phyloP scores from a whole-genome alignment of 2,888 invertebrate genomes.

The Ashinkailepas kermadecensis region DNA sequence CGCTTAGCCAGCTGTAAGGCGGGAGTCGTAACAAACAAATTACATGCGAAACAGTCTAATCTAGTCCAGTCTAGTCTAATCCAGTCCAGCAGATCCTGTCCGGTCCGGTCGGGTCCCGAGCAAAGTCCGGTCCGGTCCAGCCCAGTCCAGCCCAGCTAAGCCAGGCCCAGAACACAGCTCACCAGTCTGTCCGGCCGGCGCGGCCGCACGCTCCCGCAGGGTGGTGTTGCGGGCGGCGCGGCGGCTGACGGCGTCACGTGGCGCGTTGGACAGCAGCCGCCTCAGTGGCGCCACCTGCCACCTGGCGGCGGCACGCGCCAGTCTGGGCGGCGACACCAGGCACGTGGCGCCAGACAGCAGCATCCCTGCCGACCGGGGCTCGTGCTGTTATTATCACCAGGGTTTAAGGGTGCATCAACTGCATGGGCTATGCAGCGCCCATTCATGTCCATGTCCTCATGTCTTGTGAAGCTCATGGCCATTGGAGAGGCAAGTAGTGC shows the following conservation, averaged over 20 bases:
- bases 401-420: no score
- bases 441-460: no score
- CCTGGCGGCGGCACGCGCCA: not conserved
- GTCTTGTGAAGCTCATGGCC: no score
- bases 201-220: conserved; percentile 63
- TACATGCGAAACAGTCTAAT: no score
- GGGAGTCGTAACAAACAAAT: no score
- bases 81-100: not conserved
- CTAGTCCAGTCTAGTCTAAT: not conserved
- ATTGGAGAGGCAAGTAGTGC: no score
- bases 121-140: no score
- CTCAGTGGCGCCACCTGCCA: not conserved
- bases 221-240: conserved; percentile 46
- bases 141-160: no score
- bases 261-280: not conserved
- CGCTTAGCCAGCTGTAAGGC: no score
- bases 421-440: no score
- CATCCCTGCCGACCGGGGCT: not conserved
- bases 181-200: conserved; percentile 50
- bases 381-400: no score
- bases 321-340: not conserved
- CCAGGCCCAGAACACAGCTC: no score
- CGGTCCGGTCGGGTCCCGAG: not conserved
- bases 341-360: not conserved
- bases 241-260: conserved; percentile 37